Evolutionary conservation across 2,113 vertebrate species (phyloP).

Genomic region (Brevimyrus niger): DNA sequence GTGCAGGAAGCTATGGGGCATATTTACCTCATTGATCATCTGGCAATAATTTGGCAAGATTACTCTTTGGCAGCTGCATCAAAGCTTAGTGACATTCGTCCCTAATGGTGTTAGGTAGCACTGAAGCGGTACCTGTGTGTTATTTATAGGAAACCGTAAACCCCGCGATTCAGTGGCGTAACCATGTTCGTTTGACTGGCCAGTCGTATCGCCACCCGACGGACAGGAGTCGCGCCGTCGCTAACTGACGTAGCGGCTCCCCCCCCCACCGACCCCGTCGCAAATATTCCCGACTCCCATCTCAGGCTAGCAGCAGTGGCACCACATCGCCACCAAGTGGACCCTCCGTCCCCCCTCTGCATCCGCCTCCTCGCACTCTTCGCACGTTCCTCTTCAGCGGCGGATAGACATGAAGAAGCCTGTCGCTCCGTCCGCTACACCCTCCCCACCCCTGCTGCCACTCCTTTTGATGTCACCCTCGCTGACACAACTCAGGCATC

Average conservation of each 20-base stretch:
- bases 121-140: neutral
- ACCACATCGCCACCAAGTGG: constrained; percentile 18
- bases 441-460: neutral
- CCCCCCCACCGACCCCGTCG: no score
- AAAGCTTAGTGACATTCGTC: neutral
- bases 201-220: neutral
- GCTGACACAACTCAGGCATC: neutral
- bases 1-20: neutral
- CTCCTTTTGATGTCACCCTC: neutral
- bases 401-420: neutral
- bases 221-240: neutral
- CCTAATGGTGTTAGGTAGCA: neutral
- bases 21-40: neutral
- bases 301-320: neutral
- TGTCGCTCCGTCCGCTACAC: neutral
- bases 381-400: neutral
- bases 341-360: constrained; percentile 1
- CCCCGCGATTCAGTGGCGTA: neutral
- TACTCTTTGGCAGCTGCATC: neutral
- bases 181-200: neutral
- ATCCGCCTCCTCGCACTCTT: neutral
- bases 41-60: neutral
- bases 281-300: neutral
- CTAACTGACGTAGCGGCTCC: neutral
- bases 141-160: neutral